These are phyloP conservation scores for Glaucopsyche alexis DNA, from an alignment of 2,888 invertebrate genomes.

Conservation along the genomic window DNA sequence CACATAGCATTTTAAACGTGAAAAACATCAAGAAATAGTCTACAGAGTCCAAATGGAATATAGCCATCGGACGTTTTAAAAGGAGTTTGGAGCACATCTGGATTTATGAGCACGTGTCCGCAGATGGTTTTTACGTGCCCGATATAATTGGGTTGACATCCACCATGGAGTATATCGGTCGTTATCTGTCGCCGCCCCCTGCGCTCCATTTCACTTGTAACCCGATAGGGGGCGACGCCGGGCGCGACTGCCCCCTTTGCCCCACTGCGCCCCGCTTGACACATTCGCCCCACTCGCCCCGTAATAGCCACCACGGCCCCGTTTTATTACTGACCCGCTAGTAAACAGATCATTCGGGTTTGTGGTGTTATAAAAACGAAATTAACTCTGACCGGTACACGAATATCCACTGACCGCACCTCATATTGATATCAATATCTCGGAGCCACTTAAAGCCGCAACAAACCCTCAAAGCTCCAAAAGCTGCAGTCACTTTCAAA, in stretches of 20 bases:
- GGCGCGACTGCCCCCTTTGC: slow-evolving; percentile 50
- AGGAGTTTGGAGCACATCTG: slow-evolving; percentile 23
- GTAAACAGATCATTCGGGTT: slow-evolving; percentile 80
- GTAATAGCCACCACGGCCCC: slow-evolving; percentile 76
- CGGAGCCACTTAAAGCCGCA: neutral
- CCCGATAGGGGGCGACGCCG: slow-evolving; percentile 76
- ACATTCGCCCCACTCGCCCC: slow-evolving; percentile 54
- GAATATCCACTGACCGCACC: slow-evolving; percentile 63
- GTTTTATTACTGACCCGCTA: slow-evolving; percentile 80
- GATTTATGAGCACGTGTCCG: slow-evolving; percentile 24
- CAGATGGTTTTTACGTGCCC: slow-evolving; percentile 37
- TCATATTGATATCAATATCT: slow-evolving; percentile 27
- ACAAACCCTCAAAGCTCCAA: neutral
- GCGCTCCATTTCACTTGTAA: slow-evolving; percentile 77
- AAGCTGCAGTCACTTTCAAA: neutral
- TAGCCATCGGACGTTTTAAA: neutral
- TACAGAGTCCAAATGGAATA: neutral
- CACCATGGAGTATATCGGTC: slow-evolving; percentile 70
- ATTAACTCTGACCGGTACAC: slow-evolving; percentile 75
- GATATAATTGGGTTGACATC: slow-evolving; percentile 62
- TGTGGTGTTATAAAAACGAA: slow-evolving; percentile 80
- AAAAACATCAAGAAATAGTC: neutral
- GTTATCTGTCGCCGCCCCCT: slow-evolving; percentile 77
- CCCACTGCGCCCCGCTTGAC: neutral
- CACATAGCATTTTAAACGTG: too few species aligned